Conservation (phyloP, 2,888 invertebrate species). For the Megalurothrips usitatus region DNA sequence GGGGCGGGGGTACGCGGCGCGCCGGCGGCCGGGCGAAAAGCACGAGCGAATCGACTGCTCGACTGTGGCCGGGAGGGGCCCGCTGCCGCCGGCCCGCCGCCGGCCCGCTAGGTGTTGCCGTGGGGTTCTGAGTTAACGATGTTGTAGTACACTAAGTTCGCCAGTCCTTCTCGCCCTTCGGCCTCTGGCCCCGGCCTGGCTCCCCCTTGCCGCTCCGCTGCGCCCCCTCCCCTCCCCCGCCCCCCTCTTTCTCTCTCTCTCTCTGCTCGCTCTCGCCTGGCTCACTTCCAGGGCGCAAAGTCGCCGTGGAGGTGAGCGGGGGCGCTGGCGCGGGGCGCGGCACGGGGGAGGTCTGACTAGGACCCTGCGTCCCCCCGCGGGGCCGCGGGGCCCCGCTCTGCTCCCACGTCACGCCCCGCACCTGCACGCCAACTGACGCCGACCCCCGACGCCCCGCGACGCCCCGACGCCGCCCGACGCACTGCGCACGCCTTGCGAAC, state of each 20-base stretch:
- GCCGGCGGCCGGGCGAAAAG: neutral
- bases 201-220: neutral
- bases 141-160: slow-evolving; percentile 26
- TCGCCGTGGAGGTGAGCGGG: neutral
- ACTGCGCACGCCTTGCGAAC: too few relatives aligned
- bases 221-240: neutral
- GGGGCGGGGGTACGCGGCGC: neutral
- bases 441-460: too few relatives aligned
- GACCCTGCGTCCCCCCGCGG: too few relatives aligned
- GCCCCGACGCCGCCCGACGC: too few relatives aligned
- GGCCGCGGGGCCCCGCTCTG: neutral
- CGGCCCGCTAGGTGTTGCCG: slow-evolving; percentile 16
- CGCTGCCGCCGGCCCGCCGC: neutral
- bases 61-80: neutral
- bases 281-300: neutral
- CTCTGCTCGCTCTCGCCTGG: neutral
- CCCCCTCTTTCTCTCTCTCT: neutral
- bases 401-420: too few relatives aligned
- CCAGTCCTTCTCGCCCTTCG: slow-evolving; percentile 25
- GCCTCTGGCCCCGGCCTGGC: slow-evolving; percentile 7
- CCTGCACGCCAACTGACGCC: too few relatives aligned
- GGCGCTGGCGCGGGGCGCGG: neutral
- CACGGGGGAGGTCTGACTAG: neutral
- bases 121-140: slow-evolving; percentile 20
- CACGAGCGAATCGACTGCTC: neutral